Conservation (phyloP, 2,113 vertebrate species). For the Silurus asotus region DNA sequence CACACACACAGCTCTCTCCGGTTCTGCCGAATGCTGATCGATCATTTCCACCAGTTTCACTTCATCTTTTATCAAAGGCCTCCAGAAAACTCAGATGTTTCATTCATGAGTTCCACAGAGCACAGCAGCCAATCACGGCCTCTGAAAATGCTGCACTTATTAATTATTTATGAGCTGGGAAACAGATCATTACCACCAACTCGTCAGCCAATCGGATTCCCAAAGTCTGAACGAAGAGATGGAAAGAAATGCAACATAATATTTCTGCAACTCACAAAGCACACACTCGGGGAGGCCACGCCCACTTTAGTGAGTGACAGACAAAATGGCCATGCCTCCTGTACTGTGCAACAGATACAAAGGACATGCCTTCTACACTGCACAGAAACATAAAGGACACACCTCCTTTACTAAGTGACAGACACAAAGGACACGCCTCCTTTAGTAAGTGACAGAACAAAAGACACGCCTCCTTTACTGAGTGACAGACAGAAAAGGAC, state of each 20-base stretch:
- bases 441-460: neutral
- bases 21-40: conserved; percentile 44
- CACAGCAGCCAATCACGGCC: conserved; percentile 50
- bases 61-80: conserved; percentile 62
- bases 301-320: neutral
- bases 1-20: neutral
- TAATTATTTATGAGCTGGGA: conserved; percentile 54
- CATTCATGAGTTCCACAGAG: conserved; percentile 52
- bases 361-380: neutral
- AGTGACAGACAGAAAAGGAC: neutral
- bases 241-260: neutral
- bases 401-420: neutral
- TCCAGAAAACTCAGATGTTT: conserved; percentile 58
- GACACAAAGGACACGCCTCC: neutral
- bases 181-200: conserved; percentile 41
- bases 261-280: neutral
- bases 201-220: conserved; percentile 25
- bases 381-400: neutral
- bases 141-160: conserved; percentile 47
- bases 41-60: conserved; percentile 53
- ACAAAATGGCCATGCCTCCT: neutral
- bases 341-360: neutral
- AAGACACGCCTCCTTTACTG: neutral
- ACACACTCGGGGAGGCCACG: neutral
- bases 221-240: neutral